Conservation (phyloP, 2,888 invertebrate species). For the Corythucha ciliata region DNA sequence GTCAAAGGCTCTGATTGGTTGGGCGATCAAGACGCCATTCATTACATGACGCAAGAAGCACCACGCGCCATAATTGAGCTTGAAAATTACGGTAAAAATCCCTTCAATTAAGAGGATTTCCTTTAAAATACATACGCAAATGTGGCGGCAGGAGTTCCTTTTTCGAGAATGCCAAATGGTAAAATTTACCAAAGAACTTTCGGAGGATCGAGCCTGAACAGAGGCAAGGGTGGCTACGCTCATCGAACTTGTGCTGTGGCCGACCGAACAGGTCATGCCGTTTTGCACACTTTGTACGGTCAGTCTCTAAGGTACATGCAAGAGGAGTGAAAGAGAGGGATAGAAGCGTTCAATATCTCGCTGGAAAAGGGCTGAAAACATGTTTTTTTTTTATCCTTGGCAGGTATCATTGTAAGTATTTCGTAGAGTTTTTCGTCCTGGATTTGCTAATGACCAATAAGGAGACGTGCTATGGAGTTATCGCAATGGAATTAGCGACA, state of each 20-base stretch:
- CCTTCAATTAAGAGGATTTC: too few species aligned
- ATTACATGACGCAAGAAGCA: constrained; percentile 92
- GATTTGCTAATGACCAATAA: constrained; percentile 88
- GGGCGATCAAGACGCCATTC: constrained; percentile 96
- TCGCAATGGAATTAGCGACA: constrained; percentile 90
- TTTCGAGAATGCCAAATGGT: constrained; percentile 92
- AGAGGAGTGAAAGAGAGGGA: too few species aligned
- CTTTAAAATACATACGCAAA: too few species aligned
- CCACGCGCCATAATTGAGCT: constrained; percentile 82
- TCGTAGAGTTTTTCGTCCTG: constrained; percentile 95
- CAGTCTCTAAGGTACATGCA: constrained; percentile 81
- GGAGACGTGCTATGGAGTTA: constrained; percentile 84
- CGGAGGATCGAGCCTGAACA: constrained; percentile 94
- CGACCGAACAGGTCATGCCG: constrained; percentile 95
- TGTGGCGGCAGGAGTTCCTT: too few species aligned
- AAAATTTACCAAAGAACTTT: constrained; percentile 98
- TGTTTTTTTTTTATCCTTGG: too few species aligned
- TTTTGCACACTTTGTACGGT: constrained; percentile 95
- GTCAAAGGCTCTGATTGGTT: constrained; percentile 99
- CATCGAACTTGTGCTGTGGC: constrained; percentile 96
- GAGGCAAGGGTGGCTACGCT: constrained; percentile 96
- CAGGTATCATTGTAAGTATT: constrained; percentile 98
- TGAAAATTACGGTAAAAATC: constrained; percentile 66
- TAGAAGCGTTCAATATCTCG: too few species aligned
- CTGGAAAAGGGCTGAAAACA: too few species aligned